Evolutionary conservation across 2,888 invertebrate genomes (phyloP), one percentile per base, ranked within the genome.

Genomic region (Bombylius major): DNA sequence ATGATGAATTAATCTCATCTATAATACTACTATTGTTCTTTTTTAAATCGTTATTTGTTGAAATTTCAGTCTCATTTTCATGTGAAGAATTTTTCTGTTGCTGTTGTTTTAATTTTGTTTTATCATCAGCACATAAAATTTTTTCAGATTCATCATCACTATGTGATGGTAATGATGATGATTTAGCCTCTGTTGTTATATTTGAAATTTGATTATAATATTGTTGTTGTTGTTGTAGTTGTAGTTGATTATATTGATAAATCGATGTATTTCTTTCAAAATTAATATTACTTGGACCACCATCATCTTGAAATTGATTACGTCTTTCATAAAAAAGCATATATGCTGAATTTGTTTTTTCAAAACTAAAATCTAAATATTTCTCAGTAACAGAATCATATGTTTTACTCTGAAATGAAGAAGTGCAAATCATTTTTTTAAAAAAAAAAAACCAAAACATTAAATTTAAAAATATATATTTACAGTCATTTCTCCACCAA

Each of bases 311-410:
- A 49, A 63, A 63, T 49, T 65, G 66, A 50, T 42, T 34, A 55
- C 86, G 86, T 65, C 91, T 82, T 72, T 96, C 94, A 75, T 96
- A 96, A 73, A 96, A 96, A 64, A 96, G 71, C 96, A 96, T 96
- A 73, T 96, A 96, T 1, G 96, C 96, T 68, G 93, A 94, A 75
- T 96, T 95, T 4, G 95, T 95, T 78, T 96, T 96, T 75, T 96
- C 96, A 70, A 95, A 95, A 65, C 94, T 94, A 69, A 96, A 93
- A 72, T 96, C 96, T 87, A 96, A 89, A 71, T 94, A 96, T 71
- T 95, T 95, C 66, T 96, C 96, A 9, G 93, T 93, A 33, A 94
- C 93, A 0, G 94, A 91, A 71, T 96, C 96, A 69, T 95, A 96
- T 0, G 94, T 95, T 78, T 95, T 95, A 69, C 94, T 94, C 87